Evolutionary conservation across 2,888 invertebrate genomes (phyloP).

Genomic region (Tubulanus polymorphus): DNA sequence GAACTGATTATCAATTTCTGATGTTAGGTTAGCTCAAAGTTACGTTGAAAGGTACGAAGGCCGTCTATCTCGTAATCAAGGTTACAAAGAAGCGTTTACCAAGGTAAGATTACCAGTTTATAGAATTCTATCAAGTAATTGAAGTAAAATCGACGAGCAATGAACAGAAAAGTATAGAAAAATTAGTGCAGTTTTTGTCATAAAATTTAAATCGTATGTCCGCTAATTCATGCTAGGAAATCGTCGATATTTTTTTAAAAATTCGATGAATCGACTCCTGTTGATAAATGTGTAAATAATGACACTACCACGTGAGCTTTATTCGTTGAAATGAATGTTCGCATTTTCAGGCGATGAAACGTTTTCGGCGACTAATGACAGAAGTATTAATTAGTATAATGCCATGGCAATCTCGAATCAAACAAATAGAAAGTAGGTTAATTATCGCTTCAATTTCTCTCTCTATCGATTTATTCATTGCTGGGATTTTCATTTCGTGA

Average conservation of each 20-base stretch:
- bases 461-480: too few species aligned
- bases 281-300: too few species aligned
- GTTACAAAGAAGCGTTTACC: slow-evolving; percentile 47
- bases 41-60: slow-evolving; percentile 88
- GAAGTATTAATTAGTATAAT: slow-evolving; percentile 83
- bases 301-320: too few species aligned
- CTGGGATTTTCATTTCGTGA: too few species aligned
- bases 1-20: slow-evolving; percentile 2
- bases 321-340: too few species aligned
- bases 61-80: slow-evolving; percentile 44
- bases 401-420: slow-evolving; percentile 94
- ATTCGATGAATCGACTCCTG: too few species aligned
- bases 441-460: too few species aligned
- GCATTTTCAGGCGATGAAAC: slow-evolving; percentile 22
- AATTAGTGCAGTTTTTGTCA: neutral
- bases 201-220: neutral
- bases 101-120: slow-evolving; percentile 35
- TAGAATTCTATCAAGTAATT: too few species aligned
- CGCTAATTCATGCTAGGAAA: too few species aligned
- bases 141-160: too few species aligned
- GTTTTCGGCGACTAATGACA: slow-evolving; percentile 72
- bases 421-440: slow-evolving; percentile 78
- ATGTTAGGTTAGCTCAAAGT: slow-evolving; percentile 68
- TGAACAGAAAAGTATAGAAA: too few species aligned
- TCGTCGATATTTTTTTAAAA: too few species aligned